These are phyloP conservation scores for Leucania comma DNA, from an alignment of 2,888 invertebrate genomes.

Conservation along the genomic window DNA sequence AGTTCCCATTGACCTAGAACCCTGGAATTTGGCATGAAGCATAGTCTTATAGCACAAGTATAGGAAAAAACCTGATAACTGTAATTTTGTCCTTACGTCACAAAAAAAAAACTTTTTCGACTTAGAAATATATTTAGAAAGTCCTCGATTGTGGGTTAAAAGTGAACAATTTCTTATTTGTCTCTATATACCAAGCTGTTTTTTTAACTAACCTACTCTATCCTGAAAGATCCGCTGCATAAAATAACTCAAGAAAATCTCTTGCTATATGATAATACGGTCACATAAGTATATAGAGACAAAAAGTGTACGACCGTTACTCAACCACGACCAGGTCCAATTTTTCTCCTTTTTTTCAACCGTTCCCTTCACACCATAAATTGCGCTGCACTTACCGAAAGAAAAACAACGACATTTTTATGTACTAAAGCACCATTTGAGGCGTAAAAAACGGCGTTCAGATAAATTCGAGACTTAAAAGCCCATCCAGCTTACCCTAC, in stretches of 20 bases:
- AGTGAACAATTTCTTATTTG: no score
- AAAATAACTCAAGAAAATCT: no score
- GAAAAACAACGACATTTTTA: constrained; percentile 42
- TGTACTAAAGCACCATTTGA: constrained; percentile 20
- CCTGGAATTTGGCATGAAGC: no score
- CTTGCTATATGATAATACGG: no score
- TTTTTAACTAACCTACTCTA: neutral
- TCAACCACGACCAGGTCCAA: neutral
- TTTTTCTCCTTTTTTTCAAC: neutral
- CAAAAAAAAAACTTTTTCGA: no score
- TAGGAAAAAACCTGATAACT: no score
- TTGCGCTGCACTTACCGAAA: constrained; percentile 32
- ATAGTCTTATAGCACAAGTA: no score
- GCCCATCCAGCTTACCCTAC: constrained; percentile 32
- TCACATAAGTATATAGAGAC: neutral
- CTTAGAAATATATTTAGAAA: no score
- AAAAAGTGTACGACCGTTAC: neutral
- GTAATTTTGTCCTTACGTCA: no score
- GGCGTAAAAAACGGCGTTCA: constrained; percentile 24
- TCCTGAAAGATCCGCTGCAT: neutral
- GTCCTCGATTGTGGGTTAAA: no score
- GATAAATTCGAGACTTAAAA: constrained; percentile 52
- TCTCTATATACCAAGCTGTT: neutral
- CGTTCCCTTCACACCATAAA: constrained; percentile 14
- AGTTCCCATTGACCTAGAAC: no score